Conservation (phyloP, 2,797 vertebrate genomes). For the Anniella stebbinsi region DNA sequence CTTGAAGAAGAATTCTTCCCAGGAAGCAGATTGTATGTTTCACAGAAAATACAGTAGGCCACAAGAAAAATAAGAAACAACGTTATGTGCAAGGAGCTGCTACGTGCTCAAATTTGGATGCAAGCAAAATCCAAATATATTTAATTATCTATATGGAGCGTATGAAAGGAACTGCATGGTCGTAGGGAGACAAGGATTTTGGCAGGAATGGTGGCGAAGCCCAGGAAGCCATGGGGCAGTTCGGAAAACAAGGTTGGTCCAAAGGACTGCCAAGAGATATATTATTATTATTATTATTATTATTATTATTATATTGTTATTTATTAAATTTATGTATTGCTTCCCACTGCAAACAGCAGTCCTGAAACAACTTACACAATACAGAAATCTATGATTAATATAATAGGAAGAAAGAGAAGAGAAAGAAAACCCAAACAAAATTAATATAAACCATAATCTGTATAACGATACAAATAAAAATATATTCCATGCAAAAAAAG, state of each 20-base stretch:
- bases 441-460: too few relatives aligned
- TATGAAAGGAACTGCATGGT: background rate
- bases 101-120: background rate
- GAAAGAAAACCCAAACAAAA: too few relatives aligned
- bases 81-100: background rate
- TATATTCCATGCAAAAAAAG: too few relatives aligned
- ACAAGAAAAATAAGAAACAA: background rate
- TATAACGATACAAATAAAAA: too few relatives aligned
- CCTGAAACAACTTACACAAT: too few relatives aligned
- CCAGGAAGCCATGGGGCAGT: background rate
- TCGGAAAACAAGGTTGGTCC: background rate
- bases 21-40: background rate
- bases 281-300: too few relatives aligned
- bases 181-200: background rate
- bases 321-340: too few relatives aligned
- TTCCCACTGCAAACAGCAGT: too few relatives aligned
- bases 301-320: too few relatives aligned
- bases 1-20: background rate
- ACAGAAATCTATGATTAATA: too few relatives aligned
- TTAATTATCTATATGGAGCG: background rate
- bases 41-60: background rate
- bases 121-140: background rate
- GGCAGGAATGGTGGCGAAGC: background rate
- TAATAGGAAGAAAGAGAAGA: too few relatives aligned
- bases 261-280: background rate